Evolutionary conservation across 64 coral and sea anemone species (phyloP).

Genomic region (Montipora sp.): DNA sequence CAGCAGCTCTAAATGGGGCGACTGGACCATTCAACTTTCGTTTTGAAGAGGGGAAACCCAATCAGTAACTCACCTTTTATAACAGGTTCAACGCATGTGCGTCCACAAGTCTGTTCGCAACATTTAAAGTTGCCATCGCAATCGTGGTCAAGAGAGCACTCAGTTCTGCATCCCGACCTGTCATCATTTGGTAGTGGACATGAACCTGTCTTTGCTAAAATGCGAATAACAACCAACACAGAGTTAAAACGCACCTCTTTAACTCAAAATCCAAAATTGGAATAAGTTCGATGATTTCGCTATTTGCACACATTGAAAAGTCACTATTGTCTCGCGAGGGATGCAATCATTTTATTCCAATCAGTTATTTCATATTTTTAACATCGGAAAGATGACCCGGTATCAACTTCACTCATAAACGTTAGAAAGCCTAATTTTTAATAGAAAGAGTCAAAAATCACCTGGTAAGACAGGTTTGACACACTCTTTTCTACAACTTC

Average conservation of each 20-base stretch:
- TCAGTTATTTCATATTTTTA: no score
- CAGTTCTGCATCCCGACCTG: neutral
- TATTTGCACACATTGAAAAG: no score
- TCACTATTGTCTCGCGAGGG: no score
- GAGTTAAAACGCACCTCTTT: no score
- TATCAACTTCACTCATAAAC: no score
- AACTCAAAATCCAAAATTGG: no score
- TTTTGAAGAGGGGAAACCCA: neutral
- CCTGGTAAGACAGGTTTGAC: constrained; percentile 51
- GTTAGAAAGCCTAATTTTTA: no score
- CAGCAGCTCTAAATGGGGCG: no score
- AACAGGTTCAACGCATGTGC: constrained; percentile 38
- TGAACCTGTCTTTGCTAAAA: constrained; percentile 33
- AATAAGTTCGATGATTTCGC: no score
- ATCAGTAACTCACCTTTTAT: constrained; percentile 2
- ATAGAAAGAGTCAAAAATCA: neutral
- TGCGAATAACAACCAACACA: neutral
- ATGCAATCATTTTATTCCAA: no score
- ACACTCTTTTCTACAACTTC: constrained; percentile 32
- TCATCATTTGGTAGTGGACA: constrained; percentile 43
- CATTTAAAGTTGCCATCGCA: constrained; percentile 55
- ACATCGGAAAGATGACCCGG: no score
- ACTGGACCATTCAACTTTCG: no score
- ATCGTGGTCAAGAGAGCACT: constrained; percentile 61
- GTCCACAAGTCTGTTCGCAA: constrained; percentile 44